Conservation (phyloP, 2,888 invertebrate species). For the Diarsia rubi region DNA sequence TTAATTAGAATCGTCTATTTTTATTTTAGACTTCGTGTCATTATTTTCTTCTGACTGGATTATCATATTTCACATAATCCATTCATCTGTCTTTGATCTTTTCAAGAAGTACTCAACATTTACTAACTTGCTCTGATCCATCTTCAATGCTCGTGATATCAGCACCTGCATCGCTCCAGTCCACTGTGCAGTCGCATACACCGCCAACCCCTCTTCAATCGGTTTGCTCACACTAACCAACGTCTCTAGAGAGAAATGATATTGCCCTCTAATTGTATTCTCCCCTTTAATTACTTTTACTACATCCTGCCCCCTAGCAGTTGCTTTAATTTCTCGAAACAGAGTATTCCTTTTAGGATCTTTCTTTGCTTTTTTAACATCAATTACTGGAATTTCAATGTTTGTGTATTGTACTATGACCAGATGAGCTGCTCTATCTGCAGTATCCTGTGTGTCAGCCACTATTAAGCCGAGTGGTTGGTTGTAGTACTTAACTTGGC, state of each 20-base stretch:
- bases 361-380: conserved; percentile 71
- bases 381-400: conserved; percentile 74
- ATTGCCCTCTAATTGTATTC: conserved; percentile 88
- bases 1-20: too few relatives aligned
- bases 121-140: conserved; percentile 89
- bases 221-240: conserved; percentile 91
- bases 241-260: conserved; percentile 93
- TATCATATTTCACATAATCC: background rate
- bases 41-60: background rate
- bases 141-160: conserved; percentile 86
- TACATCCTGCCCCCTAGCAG: conserved; percentile 68
- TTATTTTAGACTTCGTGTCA: background rate
- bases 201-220: conserved; percentile 92
- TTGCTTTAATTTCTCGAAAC: conserved; percentile 63
- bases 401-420: conserved; percentile 89
- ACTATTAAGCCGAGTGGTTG: conserved; percentile 93
- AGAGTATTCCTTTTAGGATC: conserved; percentile 68
- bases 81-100: background rate
- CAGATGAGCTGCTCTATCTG: conserved; percentile 87
- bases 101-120: background rate
- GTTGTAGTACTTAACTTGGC: conserved; percentile 90
- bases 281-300: conserved; percentile 75
- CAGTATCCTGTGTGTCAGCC: conserved; percentile 88
- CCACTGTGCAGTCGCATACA: conserved; percentile 91
- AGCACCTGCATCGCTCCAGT: conserved; percentile 88